Conservation (phyloP, 1,140 invertebrate genomes). For the Phocides pigmalion region DNA sequence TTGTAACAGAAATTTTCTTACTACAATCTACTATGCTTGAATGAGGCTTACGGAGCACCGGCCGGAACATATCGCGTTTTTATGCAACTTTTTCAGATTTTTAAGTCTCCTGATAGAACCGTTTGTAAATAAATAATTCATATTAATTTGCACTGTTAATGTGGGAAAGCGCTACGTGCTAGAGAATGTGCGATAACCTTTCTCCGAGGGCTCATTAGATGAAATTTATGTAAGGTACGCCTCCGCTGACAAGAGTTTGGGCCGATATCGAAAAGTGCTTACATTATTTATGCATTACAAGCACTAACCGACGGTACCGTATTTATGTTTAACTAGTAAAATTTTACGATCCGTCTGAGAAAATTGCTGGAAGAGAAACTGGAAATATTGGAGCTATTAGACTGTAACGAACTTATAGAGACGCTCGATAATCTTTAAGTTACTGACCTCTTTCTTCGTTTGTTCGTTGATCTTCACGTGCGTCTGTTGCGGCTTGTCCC, state of each 20-base stretch:
- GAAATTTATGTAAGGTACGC: conserved; percentile 49
- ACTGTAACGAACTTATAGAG: conserved; percentile 65
- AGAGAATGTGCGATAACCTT: conserved; percentile 59
- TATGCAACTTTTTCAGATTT: conserved; percentile 46
- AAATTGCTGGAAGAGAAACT: conserved; percentile 52
- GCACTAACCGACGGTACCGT: conserved; percentile 16
- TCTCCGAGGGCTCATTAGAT: conserved; percentile 61
- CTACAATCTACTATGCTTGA: conserved; percentile 31
- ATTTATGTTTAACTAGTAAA: conserved; percentile 42
- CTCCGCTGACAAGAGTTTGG: conserved; percentile 30
- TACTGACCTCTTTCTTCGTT: conserved; percentile 83
- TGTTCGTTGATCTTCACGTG: conserved; percentile 81
- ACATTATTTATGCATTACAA: conserved; percentile 37
- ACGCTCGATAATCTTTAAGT: conserved; percentile 58
- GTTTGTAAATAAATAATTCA: conserved; percentile 59
- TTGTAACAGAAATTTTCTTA: conserved; percentile 39
- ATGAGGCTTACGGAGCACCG: conserved; percentile 38
- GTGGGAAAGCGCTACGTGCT: conserved; percentile 52
- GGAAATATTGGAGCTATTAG: conserved; percentile 66
- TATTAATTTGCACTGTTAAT: conserved; percentile 58
- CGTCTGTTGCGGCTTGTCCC: conserved; percentile 77
- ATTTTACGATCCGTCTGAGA: conserved; percentile 46
- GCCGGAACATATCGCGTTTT: conserved; percentile 50
- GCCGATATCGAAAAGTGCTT: conserved; percentile 42
- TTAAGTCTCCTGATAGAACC: conserved; percentile 46